phyloP scores from a whole-genome alignment of 2,888 invertebrate species.

The Odontocerum albicorne region DNA sequence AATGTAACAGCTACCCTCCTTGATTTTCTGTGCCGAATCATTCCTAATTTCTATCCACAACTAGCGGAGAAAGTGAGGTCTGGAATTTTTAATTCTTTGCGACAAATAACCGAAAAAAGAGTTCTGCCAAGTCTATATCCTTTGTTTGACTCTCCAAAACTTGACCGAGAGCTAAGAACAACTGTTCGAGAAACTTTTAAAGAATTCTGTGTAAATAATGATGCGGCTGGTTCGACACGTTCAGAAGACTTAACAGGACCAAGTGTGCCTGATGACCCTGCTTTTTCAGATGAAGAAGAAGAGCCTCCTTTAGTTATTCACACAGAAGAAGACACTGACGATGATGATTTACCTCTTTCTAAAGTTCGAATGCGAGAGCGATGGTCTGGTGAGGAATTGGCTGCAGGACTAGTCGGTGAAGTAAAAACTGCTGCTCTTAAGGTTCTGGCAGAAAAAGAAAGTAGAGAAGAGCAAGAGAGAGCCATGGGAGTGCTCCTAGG shows the following conservation, averaged over 20 bases:
- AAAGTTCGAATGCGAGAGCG: constrained; percentile 72
- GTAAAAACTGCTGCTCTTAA: constrained; percentile 52
- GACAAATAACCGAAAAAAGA: constrained; percentile 88
- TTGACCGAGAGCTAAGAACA: constrained; percentile 80
- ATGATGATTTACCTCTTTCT: constrained; percentile 76
- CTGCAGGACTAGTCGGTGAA: constrained; percentile 52
- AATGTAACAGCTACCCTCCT: constrained; percentile 86
- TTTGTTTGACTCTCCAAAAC: constrained; percentile 83
- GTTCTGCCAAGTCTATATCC: constrained; percentile 86
- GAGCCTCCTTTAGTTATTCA: constrained; percentile 51
- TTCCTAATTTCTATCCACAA: constrained; percentile 82
- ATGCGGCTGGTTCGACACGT: constrained; percentile 52
- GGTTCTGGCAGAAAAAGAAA: constrained; percentile 47
- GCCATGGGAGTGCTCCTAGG: constrained; percentile 49
- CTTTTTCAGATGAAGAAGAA: constrained; percentile 87
- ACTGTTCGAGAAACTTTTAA: constrained; percentile 89
- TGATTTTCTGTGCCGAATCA: constrained; percentile 90
- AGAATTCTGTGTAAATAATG: constrained; percentile 76
- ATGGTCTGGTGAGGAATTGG: constrained; percentile 58
- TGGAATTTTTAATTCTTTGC: constrained; percentile 80
- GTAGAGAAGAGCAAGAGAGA: constrained; percentile 42
- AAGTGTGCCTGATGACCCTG: constrained; percentile 61
- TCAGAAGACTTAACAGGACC: constrained; percentile 53
- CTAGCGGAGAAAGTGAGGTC: constrained; percentile 76
- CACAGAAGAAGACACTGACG: constrained; percentile 67